phyloP scores from a whole-genome alignment of 2,113 vertebrate species.

The Lasiurus cinereus region DNA sequence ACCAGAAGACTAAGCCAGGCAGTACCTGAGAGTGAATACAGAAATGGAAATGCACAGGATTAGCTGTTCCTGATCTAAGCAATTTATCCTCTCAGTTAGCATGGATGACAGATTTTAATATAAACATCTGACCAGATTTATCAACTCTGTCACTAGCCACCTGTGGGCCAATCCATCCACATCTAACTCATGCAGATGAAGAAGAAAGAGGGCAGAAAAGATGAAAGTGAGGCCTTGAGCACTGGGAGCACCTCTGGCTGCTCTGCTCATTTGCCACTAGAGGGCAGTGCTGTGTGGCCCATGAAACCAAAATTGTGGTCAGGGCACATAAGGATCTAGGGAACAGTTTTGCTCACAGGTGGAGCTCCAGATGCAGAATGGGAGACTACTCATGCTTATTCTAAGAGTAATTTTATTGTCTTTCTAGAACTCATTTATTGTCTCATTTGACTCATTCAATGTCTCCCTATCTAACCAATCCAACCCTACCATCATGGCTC shows the following conservation, averaged over 20 bases:
- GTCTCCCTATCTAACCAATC: not conserved
- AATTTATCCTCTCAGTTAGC: not conserved
- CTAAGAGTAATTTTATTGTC: not conserved
- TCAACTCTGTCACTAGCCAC: slow-evolving; percentile 26
- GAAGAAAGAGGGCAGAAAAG: not conserved
- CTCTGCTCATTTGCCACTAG: slow-evolving; percentile 64
- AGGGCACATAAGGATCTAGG: not conserved
- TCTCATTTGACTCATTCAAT: not conserved
- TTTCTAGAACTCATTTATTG: not conserved
- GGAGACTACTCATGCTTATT: not conserved
- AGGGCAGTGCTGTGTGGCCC: slow-evolving; percentile 56
- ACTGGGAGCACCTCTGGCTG: not conserved
- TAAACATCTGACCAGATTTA: slow-evolving; percentile 17
- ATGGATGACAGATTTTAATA: not conserved
- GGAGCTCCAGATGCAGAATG: not conserved
- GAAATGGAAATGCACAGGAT: not conserved
- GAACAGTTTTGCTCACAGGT: not conserved
- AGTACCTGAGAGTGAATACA: fast-evolving
- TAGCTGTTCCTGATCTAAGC: not conserved
- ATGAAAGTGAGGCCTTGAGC: not conserved
- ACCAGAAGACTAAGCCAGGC: not conserved
- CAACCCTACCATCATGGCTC: not conserved
- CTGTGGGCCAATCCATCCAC: not conserved
- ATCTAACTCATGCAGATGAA: not conserved
- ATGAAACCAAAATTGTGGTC: not conserved